Conservation (phyloP, 1,140 invertebrate species). For the Protaetia brevitarsis region DNA sequence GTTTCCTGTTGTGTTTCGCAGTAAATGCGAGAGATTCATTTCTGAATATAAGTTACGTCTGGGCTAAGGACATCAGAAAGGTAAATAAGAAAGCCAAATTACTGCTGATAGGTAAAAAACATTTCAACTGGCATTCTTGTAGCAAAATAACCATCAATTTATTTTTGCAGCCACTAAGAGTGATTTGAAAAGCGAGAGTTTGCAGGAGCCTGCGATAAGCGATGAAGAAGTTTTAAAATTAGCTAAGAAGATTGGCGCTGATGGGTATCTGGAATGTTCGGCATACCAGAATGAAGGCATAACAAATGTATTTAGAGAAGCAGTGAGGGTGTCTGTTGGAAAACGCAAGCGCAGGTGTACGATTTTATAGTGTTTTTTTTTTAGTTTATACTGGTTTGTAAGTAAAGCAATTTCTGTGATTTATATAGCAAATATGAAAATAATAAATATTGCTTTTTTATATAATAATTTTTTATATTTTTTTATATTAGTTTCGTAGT, state of each 20-base stretch:
- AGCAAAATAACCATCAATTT: background rate
- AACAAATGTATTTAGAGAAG: constrained; percentile 11
- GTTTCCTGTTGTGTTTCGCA: constrained; percentile 21
- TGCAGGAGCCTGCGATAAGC: background rate
- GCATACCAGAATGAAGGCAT: constrained; percentile 1
- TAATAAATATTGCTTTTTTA: too few species aligned
- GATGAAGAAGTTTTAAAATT: background rate
- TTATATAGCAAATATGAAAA: background rate
- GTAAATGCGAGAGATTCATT: background rate
- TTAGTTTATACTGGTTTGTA: too few species aligned
- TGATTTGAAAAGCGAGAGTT: constrained; percentile 19
- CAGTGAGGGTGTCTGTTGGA: background rate
- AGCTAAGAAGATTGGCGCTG: background rate
- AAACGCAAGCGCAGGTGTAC: background rate
- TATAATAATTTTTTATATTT: too few species aligned
- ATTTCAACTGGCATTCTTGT: background rate
- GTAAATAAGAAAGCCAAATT: constrained; percentile 3
- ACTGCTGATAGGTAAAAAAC: constrained; percentile 17
- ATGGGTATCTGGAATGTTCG: constrained; percentile 23
- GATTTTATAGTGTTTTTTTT: constrained; percentile 5
- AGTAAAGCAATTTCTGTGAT: background rate
- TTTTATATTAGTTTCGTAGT: too few species aligned
- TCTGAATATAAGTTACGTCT: constrained; percentile 15
- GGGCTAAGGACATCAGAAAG: constrained; percentile 20
- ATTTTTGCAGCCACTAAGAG: constrained; percentile 11